Conservation (phyloP, 2,797 vertebrate genomes). For the Phalanger gymnotis region DNA sequence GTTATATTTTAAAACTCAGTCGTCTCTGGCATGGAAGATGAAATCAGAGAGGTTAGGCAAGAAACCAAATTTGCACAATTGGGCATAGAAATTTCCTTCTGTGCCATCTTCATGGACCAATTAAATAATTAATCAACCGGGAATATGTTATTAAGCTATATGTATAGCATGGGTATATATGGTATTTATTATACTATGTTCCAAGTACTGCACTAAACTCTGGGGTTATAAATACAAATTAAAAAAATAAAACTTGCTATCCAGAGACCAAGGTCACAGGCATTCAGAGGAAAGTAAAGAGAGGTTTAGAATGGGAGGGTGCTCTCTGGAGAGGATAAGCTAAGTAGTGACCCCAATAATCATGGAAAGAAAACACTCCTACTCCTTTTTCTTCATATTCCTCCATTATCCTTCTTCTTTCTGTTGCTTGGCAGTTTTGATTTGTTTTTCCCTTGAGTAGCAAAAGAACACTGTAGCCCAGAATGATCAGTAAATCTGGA, state of each 20-base stretch:
- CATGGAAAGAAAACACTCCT: not conserved
- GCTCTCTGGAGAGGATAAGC: not conserved
- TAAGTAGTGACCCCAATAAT: not conserved
- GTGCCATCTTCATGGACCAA: not conserved
- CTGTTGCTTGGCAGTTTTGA: not conserved
- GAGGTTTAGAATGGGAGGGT: not conserved
- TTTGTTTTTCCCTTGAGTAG: not conserved
- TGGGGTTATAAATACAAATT: not conserved
- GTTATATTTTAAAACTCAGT: not conserved
- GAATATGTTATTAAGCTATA: not conserved
- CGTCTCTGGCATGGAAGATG: not conserved
- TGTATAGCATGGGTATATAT: not conserved
- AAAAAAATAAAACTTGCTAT: not conserved
- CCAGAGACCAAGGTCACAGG: not conserved
- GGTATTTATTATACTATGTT: not conserved
- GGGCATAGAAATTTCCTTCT: not conserved
- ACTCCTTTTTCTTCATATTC: conserved; percentile 18
- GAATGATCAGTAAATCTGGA: not conserved
- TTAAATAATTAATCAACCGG: not conserved
- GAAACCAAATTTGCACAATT: conserved; percentile 1
- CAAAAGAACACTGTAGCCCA: not conserved
- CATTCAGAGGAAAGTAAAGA: not conserved
- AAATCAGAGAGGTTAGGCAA: not conserved
- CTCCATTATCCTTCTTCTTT: not conserved
- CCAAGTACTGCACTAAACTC: not conserved